Percentiles rank a stretch among this genome's conserved stretches.
Conservation (phyloP, 1,140 invertebrate species). For the Diplogasteroides magnus region DNA sequence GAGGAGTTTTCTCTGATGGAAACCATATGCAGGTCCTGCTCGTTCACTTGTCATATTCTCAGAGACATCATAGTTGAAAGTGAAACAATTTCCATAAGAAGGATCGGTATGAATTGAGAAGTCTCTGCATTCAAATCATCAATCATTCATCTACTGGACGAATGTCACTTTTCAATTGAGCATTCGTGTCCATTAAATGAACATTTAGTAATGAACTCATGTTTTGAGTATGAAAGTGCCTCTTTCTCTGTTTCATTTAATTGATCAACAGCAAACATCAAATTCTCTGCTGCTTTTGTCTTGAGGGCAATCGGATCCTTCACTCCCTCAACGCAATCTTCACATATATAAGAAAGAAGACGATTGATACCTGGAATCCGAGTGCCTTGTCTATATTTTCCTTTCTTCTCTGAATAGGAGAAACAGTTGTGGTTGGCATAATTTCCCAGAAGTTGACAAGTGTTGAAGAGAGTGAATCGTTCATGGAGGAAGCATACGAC, state of each 20-base stretch:
- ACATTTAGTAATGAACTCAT: constrained; percentile 55
- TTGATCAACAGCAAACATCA: constrained; percentile 47
- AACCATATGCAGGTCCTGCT: constrained; percentile 48
- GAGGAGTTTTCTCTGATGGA: not conserved
- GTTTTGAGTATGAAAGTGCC: constrained; percentile 43
- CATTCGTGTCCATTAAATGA: constrained; percentile 53
- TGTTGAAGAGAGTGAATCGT: constrained; percentile 20
- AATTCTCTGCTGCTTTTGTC: constrained; percentile 48
- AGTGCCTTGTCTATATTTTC: constrained; percentile 47
- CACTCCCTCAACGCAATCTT: constrained; percentile 28
- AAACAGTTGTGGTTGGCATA: constrained; percentile 23
- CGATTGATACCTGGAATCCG: constrained; percentile 12
- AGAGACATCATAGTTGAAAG: constrained; percentile 46
- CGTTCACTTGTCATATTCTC: constrained; percentile 48
- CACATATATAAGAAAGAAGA: constrained; percentile 1
- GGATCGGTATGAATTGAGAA: constrained; percentile 51
- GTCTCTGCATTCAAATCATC: constrained; percentile 52
- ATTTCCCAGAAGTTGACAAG: constrained; percentile 51
- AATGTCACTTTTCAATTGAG: constrained; percentile 43
- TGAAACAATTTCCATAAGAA: constrained; percentile 52
- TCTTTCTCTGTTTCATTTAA: constrained; percentile 43
- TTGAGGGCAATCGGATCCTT: constrained; percentile 48
- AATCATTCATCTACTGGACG: too few relatives aligned
- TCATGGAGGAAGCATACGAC: too few relatives aligned
- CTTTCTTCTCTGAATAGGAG: constrained; percentile 34